A percentile compares a stretch with the other conserved stretches of the same genome.
phyloP scores from a whole-genome alignment of 2,888 invertebrate species.

The Allophyes oxyacanthae region DNA sequence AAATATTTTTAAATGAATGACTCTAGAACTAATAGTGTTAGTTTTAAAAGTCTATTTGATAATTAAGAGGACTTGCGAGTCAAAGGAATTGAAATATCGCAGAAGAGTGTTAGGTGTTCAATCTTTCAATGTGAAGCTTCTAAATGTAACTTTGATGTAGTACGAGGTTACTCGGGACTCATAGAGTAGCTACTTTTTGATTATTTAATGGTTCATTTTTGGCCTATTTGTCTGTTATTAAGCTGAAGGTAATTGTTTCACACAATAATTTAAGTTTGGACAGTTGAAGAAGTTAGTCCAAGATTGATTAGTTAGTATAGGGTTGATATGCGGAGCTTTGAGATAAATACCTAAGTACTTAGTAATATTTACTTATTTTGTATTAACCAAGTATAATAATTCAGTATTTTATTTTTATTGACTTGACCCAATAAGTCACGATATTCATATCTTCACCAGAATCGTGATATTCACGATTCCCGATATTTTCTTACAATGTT shows the following conservation, averaged over 20 bases:
- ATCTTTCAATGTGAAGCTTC: conserved; percentile 9
- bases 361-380: too few species aligned
- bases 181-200: conserved; percentile 2
- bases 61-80: background rate
- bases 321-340: too few species aligned
- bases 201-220: background rate
- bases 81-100: conserved; percentile 11
- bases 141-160: conserved; percentile 15
- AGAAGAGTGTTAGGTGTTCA: background rate
- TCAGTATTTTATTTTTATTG: too few species aligned
- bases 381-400: too few species aligned
- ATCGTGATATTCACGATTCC: too few species aligned
- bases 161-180: background rate
- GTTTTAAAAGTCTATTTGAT: background rate
- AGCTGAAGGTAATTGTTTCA: background rate
- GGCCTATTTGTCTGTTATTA: too few species aligned
- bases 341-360: too few species aligned
- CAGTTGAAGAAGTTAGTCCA: too few species aligned
- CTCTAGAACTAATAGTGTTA: background rate
- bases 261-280: background rate
- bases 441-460: too few species aligned
- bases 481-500: too few species aligned
- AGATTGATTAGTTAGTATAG: too few species aligned
- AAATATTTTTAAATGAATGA: background rate
- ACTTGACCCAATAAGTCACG: too few species aligned